phyloP scores from a whole-genome alignment of 2,888 invertebrate genomes.

The Coleophora flavipennella region DNA sequence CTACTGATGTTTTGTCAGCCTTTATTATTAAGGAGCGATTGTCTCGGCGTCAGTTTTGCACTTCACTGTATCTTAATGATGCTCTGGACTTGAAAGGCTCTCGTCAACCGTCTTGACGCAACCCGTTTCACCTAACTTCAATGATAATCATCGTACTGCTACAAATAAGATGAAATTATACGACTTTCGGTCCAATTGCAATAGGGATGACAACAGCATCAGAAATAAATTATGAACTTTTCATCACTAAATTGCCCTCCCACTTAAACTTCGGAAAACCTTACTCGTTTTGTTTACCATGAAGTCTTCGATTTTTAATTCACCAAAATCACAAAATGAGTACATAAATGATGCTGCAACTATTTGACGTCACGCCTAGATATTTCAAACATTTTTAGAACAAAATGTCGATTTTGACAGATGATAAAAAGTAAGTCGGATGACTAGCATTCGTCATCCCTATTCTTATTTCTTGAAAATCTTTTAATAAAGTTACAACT shows the following conservation, averaged over 20 bases:
- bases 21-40: constrained; percentile 56
- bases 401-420: too few relatives aligned
- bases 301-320: too few relatives aligned
- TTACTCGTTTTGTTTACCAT: too few relatives aligned
- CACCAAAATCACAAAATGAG: too few relatives aligned
- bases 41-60: constrained; percentile 65
- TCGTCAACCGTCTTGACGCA: constrained; percentile 11
- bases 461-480: neutral
- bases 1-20: constrained; percentile 27
- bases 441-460: too few relatives aligned
- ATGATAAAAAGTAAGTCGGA: too few relatives aligned
- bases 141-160: constrained; percentile 48
- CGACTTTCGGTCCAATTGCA: constrained; percentile 32
- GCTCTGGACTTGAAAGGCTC: neutral
- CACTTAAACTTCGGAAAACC: too few relatives aligned
- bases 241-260: too few relatives aligned
- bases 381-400: too few relatives aligned
- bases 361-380: neutral
- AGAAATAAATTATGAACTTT: too few relatives aligned
- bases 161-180: constrained; percentile 53
- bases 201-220: too few relatives aligned
- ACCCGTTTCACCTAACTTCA: constrained; percentile 54
- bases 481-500: constrained; percentile 4
- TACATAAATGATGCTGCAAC: constrained; percentile 11
- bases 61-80: constrained; percentile 56